phyloP scores from a whole-genome alignment of 2,797 vertebrate genomes.

The Cynopterus sphinx region DNA sequence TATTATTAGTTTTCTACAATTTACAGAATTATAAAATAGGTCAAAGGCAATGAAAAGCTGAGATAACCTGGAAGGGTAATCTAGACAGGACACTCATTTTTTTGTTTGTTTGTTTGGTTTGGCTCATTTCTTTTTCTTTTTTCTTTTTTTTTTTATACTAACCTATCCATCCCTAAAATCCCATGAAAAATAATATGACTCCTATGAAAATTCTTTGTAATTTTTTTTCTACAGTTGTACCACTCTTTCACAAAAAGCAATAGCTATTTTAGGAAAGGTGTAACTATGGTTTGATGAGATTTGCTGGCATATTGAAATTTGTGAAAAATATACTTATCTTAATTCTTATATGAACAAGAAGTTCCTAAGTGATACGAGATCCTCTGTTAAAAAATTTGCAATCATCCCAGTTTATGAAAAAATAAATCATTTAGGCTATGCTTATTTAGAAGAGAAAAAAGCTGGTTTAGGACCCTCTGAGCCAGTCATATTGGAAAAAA shows the following conservation, averaged over 20 bases:
- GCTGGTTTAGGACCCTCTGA: background rate
- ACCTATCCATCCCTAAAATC: constrained; percentile 64
- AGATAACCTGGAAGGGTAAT: background rate
- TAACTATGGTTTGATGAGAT: background rate
- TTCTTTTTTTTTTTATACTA: background rate
- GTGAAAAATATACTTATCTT: too few species aligned
- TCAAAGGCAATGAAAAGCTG: background rate
- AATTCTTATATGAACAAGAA: background rate
- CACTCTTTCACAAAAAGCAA: background rate
- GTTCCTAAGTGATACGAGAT: background rate
- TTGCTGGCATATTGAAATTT: background rate
- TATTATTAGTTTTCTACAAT: background rate
- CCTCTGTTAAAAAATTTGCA: background rate
- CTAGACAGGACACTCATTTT: background rate
- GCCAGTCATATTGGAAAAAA: background rate
- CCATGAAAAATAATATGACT: constrained; percentile 48
- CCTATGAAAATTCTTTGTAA: constrained; percentile 21
- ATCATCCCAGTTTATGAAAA: background rate
- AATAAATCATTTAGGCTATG: background rate
- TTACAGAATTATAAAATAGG: background rate
- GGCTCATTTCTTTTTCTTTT: background rate
- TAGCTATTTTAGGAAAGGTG: background rate
- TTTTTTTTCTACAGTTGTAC: background rate
- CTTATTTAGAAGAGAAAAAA: background rate
- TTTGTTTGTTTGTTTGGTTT: background rate